phyloP scores from a whole-genome alignment of 2,113 vertebrate genomes.

The Pangasianodon hypophthalmus region DNA sequence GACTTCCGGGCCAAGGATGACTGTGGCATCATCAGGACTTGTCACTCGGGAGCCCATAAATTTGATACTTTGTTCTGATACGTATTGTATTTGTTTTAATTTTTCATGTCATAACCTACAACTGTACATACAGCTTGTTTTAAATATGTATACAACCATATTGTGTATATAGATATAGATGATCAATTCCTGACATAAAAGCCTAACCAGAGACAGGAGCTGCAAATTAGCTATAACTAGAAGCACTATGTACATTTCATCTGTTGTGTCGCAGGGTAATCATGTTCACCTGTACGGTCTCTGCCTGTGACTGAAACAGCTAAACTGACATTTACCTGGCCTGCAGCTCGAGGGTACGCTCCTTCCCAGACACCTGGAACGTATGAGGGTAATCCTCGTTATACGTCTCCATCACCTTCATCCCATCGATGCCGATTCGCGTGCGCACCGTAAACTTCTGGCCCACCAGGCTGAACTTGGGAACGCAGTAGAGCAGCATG shows the following conservation, averaged over 20 bases:
- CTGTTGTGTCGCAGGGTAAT: neutral
- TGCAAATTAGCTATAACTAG: neutral
- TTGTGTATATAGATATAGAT: neutral
- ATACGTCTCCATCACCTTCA: conserved; percentile 89
- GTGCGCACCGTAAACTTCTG: conserved; percentile 90
- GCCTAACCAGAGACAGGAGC: neutral
- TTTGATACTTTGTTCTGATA: neutral
- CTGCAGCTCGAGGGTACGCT: conserved; percentile 91
- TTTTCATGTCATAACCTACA: neutral
- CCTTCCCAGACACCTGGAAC: conserved; percentile 96
- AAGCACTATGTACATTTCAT: neutral
- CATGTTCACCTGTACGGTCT: neutral
- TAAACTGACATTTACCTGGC: conserved; percentile 78
- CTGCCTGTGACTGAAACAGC: neutral
- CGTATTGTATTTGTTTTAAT: neutral
- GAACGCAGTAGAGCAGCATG: conserved; percentile 96
- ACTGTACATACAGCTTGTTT: neutral
- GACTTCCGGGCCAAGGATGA: neutral
- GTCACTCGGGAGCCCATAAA: neutral
- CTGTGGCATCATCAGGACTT: neutral
- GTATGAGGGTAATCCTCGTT: conserved; percentile 96
- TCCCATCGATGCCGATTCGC: conserved; percentile 90
- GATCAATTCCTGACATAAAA: neutral
- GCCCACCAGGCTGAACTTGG: conserved; percentile 94
- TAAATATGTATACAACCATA: neutral